phyloP scores from a whole-genome alignment of 2,888 invertebrate species.

The Nomada fucata region DNA sequence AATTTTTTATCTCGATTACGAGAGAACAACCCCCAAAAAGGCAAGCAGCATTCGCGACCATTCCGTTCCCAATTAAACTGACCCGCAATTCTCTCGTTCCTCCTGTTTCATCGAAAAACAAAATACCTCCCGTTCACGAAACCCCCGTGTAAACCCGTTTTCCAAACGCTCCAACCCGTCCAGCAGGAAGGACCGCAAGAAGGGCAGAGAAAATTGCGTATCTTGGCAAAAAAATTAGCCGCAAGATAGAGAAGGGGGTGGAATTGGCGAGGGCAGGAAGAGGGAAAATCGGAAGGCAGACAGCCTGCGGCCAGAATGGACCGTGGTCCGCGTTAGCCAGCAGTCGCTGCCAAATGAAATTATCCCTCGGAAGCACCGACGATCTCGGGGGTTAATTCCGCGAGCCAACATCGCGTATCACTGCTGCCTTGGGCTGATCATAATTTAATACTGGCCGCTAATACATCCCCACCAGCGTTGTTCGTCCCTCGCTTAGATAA shows the following conservation, averaged over 20 bases:
- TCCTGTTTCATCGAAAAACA: conserved; percentile 6
- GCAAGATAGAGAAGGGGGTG: conserved; percentile 52
- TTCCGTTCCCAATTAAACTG: conserved; percentile 4
- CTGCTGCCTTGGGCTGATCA: conserved; percentile 77
- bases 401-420: conserved; percentile 72
- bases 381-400: conserved; percentile 77
- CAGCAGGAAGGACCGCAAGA: background rate
- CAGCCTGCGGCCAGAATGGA: conserved; percentile 61
- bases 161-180: background rate
- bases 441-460: conserved; percentile 82
- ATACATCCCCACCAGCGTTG: conserved; percentile 73
- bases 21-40: background rate
- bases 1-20: background rate
- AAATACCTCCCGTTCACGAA: background rate
- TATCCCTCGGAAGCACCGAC: conserved; percentile 76
- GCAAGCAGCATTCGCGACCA: background rate
- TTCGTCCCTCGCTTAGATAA: conserved; percentile 71
- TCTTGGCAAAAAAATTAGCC: conserved; percentile 56
- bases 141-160: conserved; percentile 1
- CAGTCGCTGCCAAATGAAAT: conserved; percentile 80
- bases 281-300: conserved; percentile 59
- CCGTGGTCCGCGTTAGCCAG: conserved; percentile 56
- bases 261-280: background rate
- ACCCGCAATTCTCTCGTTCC: background rate
- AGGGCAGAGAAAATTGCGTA: conserved; percentile 51